phyloP scores from a whole-genome alignment of 2,888 invertebrate species.

The Melanostoma scalare region DNA sequence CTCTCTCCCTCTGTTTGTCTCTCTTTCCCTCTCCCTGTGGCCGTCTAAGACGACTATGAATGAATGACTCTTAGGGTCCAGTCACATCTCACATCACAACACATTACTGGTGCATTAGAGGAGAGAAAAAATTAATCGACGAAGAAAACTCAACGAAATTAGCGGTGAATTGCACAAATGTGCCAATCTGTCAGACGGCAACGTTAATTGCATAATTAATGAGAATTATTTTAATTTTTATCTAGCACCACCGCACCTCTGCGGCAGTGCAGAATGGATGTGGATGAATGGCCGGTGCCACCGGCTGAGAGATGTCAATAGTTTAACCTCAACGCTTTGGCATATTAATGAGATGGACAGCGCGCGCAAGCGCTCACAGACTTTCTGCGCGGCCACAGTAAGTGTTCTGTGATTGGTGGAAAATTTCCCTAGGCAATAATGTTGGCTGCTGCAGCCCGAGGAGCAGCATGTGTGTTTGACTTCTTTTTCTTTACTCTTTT shows the following conservation, averaged over 20 bases:
- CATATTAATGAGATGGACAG: conserved; percentile 61
- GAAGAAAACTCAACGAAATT: conserved; percentile 67
- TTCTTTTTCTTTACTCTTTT: not conserved
- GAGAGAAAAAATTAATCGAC: conserved; percentile 46
- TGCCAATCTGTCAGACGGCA: conserved; percentile 69
- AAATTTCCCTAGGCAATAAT: conserved; percentile 61
- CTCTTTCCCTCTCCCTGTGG: not conserved
- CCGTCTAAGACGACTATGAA: not conserved
- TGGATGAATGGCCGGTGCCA: conserved; percentile 17
- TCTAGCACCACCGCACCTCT: conserved; percentile 8
- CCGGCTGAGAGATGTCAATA: conserved; percentile 61
- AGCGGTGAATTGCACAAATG: conserved; percentile 71
- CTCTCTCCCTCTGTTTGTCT: conserved; percentile 3
- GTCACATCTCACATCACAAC: conserved; percentile 18
- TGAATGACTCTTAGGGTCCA: conserved; percentile 38
- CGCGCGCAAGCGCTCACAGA: conserved; percentile 27
- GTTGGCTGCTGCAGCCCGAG: conserved; percentile 18
- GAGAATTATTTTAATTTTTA: conserved; percentile 71
- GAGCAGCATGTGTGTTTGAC: conserved; percentile 20
- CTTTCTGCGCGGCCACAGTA: not conserved
- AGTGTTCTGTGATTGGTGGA: conserved; percentile 53
- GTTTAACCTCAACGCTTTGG: conserved; percentile 61
- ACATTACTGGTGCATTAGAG: conserved; percentile 13
- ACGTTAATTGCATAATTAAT: conserved; percentile 73
- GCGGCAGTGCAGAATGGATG: conserved; percentile 1